phyloP scores from a whole-genome alignment of 2,797 vertebrate genomes.

The Anolis apletophallus region DNA sequence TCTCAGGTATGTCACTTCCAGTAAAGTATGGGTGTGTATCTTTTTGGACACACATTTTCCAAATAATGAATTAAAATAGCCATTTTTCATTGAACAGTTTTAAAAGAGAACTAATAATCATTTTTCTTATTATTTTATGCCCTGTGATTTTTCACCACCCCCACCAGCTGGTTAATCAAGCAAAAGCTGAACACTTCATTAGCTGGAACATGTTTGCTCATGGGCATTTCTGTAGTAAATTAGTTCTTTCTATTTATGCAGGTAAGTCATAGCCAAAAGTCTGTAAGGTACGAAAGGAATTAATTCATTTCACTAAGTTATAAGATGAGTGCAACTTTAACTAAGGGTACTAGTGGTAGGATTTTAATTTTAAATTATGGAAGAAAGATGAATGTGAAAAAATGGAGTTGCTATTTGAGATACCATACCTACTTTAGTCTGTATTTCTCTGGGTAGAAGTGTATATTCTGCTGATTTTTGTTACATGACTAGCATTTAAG shows the following conservation, averaged over 20 bases:
- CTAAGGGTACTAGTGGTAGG: conserved; percentile 53
- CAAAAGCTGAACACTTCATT: conserved; percentile 96
- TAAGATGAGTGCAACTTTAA: conserved; percentile 65
- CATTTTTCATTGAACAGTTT: conserved; percentile 71
- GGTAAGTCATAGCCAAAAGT: conserved; percentile 87
- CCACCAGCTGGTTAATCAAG: conserved; percentile 95
- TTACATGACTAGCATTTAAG: conserved; percentile 55
- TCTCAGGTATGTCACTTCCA: conserved; percentile 55
- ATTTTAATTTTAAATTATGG: conserved; percentile 60
- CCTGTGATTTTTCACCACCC: conserved; percentile 91
- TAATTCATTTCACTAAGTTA: conserved; percentile 73
- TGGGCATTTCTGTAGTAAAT: conserved; percentile 89
- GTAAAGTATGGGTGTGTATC: conserved; percentile 63
- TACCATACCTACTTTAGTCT: conserved; percentile 15
- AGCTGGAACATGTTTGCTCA: conserved; percentile 92
- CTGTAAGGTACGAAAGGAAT: conserved; percentile 82
- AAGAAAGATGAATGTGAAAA: conserved; percentile 29
- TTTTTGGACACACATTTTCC: conserved; percentile 59
- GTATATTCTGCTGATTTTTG: conserved; percentile 30
- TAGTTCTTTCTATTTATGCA: conserved; percentile 89
- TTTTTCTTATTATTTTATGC: conserved; percentile 95
- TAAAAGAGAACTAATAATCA: conserved; percentile 92
- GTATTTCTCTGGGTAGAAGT: conserved; percentile 21
- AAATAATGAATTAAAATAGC: conserved; percentile 64
- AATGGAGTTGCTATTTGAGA: conserved; percentile 1